phyloP scores from a whole-genome alignment of 1,140 invertebrate species.

The Andricus grossulariae region DNA sequence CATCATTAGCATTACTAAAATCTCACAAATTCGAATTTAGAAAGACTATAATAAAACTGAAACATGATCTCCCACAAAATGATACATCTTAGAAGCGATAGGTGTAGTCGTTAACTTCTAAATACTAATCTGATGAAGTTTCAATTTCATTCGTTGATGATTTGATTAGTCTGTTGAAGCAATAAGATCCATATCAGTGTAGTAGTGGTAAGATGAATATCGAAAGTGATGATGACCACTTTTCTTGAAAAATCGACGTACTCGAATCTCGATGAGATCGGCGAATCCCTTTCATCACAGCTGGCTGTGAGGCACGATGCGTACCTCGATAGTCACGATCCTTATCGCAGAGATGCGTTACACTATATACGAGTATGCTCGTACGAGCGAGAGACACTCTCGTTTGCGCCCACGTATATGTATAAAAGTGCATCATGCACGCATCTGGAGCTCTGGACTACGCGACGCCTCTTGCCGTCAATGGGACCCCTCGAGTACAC shows the following conservation, averaged over 20 bases:
- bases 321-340: slow-evolving; percentile 1
- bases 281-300: slow-evolving; percentile 6
- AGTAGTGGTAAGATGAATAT: background rate
- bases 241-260: slow-evolving; percentile 1
- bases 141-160: background rate
- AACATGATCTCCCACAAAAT: too few relatives aligned
- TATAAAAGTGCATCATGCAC: slow-evolving; percentile 6
- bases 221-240: slow-evolving; percentile 12
- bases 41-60: too few relatives aligned
- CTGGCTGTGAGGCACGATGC: background rate
- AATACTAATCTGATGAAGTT: background rate
- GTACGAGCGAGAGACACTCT: slow-evolving; percentile 1
- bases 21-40: too few relatives aligned
- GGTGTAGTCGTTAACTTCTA: background rate
- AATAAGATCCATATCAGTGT: slow-evolving; percentile 4
- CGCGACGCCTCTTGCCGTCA: background rate
- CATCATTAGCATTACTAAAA: too few relatives aligned
- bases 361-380: background rate
- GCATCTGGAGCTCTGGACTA: background rate
- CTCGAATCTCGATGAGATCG: slow-evolving; percentile 9
- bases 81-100: background rate
- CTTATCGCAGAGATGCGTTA: slow-evolving; percentile 8
- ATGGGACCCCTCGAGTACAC: background rate
- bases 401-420: background rate
- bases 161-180: slow-evolving; percentile 4